Percentiles rank a stretch among this genome's conserved stretches.
phyloP scores from a whole-genome alignment of 2,113 vertebrate genomes.

The Phalacrocorax pelagicus region DNA sequence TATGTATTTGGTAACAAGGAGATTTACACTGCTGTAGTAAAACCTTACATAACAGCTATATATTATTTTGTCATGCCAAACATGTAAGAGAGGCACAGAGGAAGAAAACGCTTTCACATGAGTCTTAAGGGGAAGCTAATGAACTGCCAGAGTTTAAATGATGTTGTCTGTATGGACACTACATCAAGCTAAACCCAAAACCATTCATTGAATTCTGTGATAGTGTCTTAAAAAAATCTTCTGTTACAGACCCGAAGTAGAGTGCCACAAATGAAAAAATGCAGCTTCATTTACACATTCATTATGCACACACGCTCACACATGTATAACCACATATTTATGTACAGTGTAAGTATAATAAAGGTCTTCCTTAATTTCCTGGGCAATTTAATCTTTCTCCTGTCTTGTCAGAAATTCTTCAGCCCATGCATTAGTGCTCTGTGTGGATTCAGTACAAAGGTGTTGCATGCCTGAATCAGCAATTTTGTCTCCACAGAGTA shows the following conservation, averaged over 20 bases:
- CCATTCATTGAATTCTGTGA: neutral
- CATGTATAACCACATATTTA: neutral
- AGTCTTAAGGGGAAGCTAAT: neutral
- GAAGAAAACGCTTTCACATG: neutral
- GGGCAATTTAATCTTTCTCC: neutral
- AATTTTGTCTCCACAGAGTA: neutral
- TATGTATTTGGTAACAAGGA: neutral
- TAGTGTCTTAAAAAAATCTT: neutral
- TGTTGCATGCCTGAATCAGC: neutral
- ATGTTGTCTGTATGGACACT: neutral
- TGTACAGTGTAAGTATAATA: neutral
- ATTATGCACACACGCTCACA: too few species aligned
- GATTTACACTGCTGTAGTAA: neutral
- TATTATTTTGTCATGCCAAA: neutral
- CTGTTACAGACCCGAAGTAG: neutral
- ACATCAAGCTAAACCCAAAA: neutral
- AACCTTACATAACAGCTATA: neutral
- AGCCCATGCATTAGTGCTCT: neutral
- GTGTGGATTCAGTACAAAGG: neutral
- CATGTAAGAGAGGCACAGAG: neutral
- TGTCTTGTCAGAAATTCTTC: neutral
- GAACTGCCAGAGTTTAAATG: neutral
- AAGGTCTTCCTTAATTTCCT: neutral
- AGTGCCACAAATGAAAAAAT: neutral
- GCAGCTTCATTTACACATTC: neutral